Evolutionary conservation across 2,113 vertebrate genomes (phyloP).

Genomic region (Caloenas nicobarica): DNA sequence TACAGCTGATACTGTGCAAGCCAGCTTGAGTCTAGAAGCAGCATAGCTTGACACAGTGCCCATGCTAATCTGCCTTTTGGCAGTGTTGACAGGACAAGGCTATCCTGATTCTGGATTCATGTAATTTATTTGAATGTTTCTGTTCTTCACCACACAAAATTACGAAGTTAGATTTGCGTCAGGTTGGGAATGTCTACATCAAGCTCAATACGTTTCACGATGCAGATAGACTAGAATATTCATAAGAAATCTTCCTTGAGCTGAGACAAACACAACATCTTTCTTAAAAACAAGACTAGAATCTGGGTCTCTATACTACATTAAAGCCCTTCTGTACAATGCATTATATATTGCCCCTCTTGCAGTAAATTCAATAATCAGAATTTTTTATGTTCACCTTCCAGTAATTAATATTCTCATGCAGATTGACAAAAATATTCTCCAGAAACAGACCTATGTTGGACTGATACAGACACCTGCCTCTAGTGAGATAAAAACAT

Average conservation of each 20-base stretch:
- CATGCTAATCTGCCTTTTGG: slow-evolving; percentile 25
- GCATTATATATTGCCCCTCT: not conserved
- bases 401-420: not conserved
- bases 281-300: not conserved
- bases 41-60: not conserved
- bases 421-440: not conserved
- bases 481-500: not conserved
- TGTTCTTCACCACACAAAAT: slow-evolving; percentile 1
- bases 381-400: not conserved
- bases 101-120: not conserved
- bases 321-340: not conserved
- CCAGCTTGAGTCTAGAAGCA: slow-evolving; percentile 3
- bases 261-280: not conserved
- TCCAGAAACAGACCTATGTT: not conserved
- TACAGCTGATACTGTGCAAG: not conserved
- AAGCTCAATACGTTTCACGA: not conserved
- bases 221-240: not conserved
- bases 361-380: not conserved
- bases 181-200: not conserved
- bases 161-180: not conserved
- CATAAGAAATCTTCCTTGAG: not conserved
- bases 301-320: not conserved
- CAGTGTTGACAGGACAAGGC: not conserved
- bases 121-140: not conserved
- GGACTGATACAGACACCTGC: not conserved